Percentiles rank a stretch among this genome's conserved stretches.
These are phyloP conservation scores for Aleiodes testaceus DNA, from an alignment of 2,888 invertebrate genomes.

Conservation along the genomic window DNA sequence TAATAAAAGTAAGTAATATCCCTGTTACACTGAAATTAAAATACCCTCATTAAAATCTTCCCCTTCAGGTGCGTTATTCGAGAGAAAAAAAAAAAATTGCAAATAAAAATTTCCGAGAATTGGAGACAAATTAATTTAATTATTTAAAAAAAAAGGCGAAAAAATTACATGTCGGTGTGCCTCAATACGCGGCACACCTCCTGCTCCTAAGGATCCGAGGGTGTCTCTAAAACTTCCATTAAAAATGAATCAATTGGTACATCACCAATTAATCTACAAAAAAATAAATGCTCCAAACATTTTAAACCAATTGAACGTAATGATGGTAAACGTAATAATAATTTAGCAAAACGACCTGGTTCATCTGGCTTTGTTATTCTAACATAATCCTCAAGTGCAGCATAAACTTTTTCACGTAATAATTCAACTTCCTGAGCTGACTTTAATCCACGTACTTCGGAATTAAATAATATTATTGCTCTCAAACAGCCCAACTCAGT, in stretches of 20 bases:
- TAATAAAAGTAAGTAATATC: conserved; percentile 17
- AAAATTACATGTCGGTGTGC: conserved; percentile 62
- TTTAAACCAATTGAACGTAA: conserved; percentile 93
- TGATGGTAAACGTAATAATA: conserved; percentile 91
- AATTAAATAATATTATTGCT: conserved; percentile 93
- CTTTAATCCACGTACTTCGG: conserved; percentile 93
- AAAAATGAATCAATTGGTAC: conserved; percentile 89
- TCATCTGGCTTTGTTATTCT: conserved; percentile 90
- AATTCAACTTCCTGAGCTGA: conserved; percentile 87
- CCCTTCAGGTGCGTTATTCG: conserved; percentile 22
- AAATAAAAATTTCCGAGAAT: background rate
- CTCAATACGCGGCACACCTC: conserved; percentile 65
- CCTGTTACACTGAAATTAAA: conserved; percentile 10
- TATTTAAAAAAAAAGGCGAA: too few relatives aligned
- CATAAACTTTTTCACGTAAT: conserved; percentile 95
- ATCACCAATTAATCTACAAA: conserved; percentile 93
- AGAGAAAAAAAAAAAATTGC: conserved; percentile 2
- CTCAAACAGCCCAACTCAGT: conserved; percentile 95
- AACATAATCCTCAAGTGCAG: conserved; percentile 96
- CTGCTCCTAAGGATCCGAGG: conserved; percentile 72
- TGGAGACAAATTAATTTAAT: too few relatives aligned
- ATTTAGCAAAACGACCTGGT: conserved; percentile 95
- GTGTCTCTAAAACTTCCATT: conserved; percentile 85
- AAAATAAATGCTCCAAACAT: conserved; percentile 95
- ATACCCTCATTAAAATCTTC: conserved; percentile 15